These are phyloP conservation scores for Petromus typicus DNA, from an alignment of 2,113 vertebrate genomes.

Conservation along the genomic window DNA sequence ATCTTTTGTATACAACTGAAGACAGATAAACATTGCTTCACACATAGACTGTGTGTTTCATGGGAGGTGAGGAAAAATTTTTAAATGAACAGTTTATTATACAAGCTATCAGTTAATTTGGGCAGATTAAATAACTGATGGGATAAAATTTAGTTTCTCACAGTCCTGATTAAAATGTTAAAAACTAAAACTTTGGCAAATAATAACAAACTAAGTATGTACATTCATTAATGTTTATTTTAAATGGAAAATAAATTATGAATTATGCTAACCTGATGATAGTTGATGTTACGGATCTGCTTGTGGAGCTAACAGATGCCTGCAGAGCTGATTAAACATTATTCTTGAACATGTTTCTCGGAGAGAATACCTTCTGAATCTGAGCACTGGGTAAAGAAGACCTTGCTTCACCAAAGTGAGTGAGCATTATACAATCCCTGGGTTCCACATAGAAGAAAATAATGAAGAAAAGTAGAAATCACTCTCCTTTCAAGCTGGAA, in stretches of 20 bases:
- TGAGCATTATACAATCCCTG: neutral
- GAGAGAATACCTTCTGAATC: neutral
- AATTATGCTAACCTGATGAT: neutral
- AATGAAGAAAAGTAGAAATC: neutral
- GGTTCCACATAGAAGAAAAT: neutral
- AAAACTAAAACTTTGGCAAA: neutral
- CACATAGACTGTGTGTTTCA: neutral
- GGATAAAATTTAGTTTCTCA: neutral
- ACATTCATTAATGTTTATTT: neutral
- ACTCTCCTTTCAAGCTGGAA: neutral
- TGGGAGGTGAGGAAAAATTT: neutral
- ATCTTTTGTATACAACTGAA: neutral
- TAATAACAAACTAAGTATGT: neutral
- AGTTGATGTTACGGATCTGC: neutral
- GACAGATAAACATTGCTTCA: constrained; percentile 2
- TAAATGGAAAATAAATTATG: neutral
- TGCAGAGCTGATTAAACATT: neutral
- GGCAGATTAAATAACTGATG: neutral
- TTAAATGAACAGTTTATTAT: neutral
- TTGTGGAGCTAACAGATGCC: neutral
- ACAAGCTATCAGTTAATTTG: neutral
- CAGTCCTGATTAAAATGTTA: neutral
- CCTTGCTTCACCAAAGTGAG: neutral
- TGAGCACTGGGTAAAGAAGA: neutral
- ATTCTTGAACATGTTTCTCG: neutral